Base-by-base conservation (phyloP, 2,113 vertebrate species). In the Pseudorhombus dupliciocellatus region DNA sequence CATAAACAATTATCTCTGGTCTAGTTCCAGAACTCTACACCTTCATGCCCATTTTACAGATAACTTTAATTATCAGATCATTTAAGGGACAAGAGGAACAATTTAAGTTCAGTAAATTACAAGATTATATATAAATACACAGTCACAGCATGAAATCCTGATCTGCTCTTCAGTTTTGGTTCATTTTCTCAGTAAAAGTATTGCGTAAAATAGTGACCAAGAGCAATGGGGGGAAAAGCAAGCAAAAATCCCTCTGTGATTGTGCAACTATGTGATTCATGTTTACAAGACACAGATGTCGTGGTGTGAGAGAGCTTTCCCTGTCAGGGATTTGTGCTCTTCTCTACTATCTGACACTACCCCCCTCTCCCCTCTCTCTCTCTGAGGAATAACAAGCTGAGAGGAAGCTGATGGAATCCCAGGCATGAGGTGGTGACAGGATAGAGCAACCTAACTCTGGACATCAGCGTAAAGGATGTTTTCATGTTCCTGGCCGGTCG, bases 331-430 rank as follows among this genome's bases (percentile, higher is more conserved):
- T 80, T 73, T 73, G 66, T 75, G 56, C 65, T 71, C 25, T 66
- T 63, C 66, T 80, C 77, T 75, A 56, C 77, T 78, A 73, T 87
- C 81, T 63, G 51, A 85, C 63, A 80, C 69, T 80, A 30, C 63
- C 57, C 70, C 55, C 60, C 63, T 56, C 62, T 4, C 34, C 57
- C 71, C 54, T 48, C 42, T 21, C 37, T 22, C 40, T 21, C 65
- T 26, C 61, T 42, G 40, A 80, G 77, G 76, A 88, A 77, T 86
- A 84, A 81, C 83, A 88, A 73, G 75, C 70, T 75, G 66, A 84
- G 80, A 91, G 91, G 90, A 93, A 93, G 88, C 71, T 83, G 66
- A 86, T 61, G 89, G 91, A 92, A 94, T 93, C 83, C 70, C 75
- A 91, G 81, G 90, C 85, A 92, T 92, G 90, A 85, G 84, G 83